Conservation (phyloP, 2,888 invertebrate genomes). For the Saturnia japonica region DNA sequence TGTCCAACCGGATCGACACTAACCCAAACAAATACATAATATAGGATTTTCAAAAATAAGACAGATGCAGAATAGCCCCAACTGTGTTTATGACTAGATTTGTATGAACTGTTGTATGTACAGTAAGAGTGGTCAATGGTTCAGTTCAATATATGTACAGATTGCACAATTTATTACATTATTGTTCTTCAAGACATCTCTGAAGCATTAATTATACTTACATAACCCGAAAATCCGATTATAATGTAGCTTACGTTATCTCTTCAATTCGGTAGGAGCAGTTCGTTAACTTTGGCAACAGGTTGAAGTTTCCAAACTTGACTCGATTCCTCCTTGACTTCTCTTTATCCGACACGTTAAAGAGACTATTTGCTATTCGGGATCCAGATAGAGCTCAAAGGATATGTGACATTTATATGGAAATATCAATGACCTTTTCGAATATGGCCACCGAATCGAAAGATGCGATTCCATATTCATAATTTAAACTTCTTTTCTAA, state of each 20-base stretch:
- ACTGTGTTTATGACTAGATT: too few species aligned
- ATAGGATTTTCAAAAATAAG: too few species aligned
- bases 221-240: slow-evolving; percentile 12
- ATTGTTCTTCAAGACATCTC: neutral
- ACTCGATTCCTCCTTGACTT: slow-evolving; percentile 43
- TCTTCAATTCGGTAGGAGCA: slow-evolving; percentile 30
- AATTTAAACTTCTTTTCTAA: neutral
- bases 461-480: neutral
- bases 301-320: slow-evolving; percentile 55
- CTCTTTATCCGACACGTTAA: slow-evolving; percentile 36
- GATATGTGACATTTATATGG: slow-evolving; percentile 16
- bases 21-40: too few species aligned
- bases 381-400: slow-evolving; percentile 20
- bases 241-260: slow-evolving; percentile 29
- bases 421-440: slow-evolving; percentile 13
- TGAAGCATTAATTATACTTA: neutral
- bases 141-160: neutral
- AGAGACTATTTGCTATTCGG: slow-evolving; percentile 29
- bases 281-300: slow-evolving; percentile 52
- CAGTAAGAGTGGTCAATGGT: too few species aligned
- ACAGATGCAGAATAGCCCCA: too few species aligned
- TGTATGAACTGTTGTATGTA: too few species aligned
- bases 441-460: neutral
- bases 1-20: too few species aligned
- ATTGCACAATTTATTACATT: neutral